Conservation (phyloP, 2,888 invertebrate genomes). For the Nemotelus nigrinus region DNA sequence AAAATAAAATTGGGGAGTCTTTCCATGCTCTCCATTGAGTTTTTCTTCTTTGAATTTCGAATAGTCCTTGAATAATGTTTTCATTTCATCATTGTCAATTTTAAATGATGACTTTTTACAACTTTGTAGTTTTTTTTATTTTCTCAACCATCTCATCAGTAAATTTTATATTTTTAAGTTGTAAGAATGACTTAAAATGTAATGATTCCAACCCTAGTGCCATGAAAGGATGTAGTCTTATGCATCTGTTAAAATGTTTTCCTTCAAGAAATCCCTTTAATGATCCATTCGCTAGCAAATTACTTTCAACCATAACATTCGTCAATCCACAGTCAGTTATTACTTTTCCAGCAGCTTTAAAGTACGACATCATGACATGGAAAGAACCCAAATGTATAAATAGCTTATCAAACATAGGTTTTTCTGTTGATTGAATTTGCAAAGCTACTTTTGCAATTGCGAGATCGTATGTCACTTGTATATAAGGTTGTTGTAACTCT, state of each 20-base stretch:
- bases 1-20: neutral
- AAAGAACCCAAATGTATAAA: constrained; percentile 60
- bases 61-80: neutral
- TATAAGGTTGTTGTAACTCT: constrained; percentile 48
- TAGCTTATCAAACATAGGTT: constrained; percentile 56
- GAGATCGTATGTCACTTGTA: constrained; percentile 56
- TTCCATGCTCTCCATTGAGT: constrained; percentile 11
- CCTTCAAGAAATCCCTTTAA: constrained; percentile 26
- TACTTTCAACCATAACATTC: constrained; percentile 37
- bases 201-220: constrained; percentile 20
- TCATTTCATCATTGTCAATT: neutral
- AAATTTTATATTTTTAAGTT: constrained; percentile 30
- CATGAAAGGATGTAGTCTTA: constrained; percentile 35
- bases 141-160: constrained; percentile 24
- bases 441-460: constrained; percentile 55
- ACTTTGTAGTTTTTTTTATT: constrained; percentile 12
- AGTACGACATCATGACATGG: constrained; percentile 55
- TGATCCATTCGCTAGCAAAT: constrained; percentile 2
- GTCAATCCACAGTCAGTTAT: constrained; percentile 49
- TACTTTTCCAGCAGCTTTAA: constrained; percentile 55
- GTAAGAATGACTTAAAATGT: constrained; percentile 32
- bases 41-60: constrained; percentile 9
- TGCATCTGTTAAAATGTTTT: constrained; percentile 37
- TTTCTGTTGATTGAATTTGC: constrained; percentile 54
- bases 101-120: neutral